Percentiles rank a stretch among this genome's conserved stretches.
These are phyloP conservation scores for Orius insidiosus DNA, from an alignment of 1,140 invertebrate genomes.

Conservation along the genomic window DNA sequence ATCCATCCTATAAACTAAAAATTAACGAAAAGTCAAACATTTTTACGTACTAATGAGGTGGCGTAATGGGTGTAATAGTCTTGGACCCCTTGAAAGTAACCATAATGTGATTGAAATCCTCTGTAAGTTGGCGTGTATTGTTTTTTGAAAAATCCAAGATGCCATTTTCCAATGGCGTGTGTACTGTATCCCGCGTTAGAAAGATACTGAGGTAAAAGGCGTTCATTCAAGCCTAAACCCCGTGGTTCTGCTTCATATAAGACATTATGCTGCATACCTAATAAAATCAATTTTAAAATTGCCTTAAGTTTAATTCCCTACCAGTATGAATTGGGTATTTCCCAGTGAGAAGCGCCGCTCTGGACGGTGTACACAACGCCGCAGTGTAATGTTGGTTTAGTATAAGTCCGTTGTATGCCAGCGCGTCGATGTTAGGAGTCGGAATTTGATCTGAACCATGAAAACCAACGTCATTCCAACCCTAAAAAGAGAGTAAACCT, in stretches of 20 bases:
- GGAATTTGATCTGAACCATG: conserved; percentile 44
- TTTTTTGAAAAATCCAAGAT: conserved; percentile 50
- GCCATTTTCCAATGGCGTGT: conserved; percentile 78
- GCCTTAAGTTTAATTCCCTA: conserved; percentile 23
- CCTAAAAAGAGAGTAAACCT: conserved; percentile 27
- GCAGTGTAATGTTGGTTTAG: conserved; percentile 39
- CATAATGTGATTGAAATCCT: conserved; percentile 73
- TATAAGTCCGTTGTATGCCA: conserved; percentile 41
- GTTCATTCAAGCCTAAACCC: conserved; percentile 27
- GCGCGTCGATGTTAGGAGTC: conserved; percentile 46
- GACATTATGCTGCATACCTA: conserved; percentile 61
- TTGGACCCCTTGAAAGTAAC: conserved; percentile 64
- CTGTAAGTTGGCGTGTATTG: conserved; percentile 57
- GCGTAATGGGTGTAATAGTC: conserved; percentile 61
- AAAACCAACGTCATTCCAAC: conserved; percentile 55
- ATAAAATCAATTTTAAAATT: conserved; percentile 11
- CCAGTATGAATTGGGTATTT: conserved; percentile 41
- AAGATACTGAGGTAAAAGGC: conserved; percentile 54
- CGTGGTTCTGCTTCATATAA: conserved; percentile 24
- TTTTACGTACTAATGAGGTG: conserved; percentile 6
- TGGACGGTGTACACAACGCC: conserved; percentile 40
- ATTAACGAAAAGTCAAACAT: too few relatives aligned
- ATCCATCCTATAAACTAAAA: too few relatives aligned
- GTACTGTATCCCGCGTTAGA: conserved; percentile 60
- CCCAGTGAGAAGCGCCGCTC: conserved; percentile 42